phyloP scores from a whole-genome alignment of 1,140 invertebrate species.

The Pseudoatta argentina region DNA sequence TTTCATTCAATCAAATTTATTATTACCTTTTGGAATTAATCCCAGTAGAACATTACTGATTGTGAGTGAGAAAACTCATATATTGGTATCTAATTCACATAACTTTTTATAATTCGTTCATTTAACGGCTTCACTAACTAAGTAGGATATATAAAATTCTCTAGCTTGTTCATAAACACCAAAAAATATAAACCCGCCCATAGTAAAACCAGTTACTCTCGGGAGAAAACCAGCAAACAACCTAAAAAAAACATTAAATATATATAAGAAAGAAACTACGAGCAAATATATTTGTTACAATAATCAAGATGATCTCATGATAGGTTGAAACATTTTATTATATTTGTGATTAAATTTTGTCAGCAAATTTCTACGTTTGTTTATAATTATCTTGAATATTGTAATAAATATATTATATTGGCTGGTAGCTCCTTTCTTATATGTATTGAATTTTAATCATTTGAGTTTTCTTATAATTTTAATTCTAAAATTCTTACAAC shows the following conservation, averaged over 20 bases:
- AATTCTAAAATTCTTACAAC: conserved; percentile 85
- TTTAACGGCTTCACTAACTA: background rate
- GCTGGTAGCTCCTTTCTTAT: too few species aligned
- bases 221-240: conserved; percentile 96
- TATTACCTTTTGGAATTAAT: conserved; percentile 4
- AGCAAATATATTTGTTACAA: too few species aligned
- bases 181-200: conserved; percentile 98
- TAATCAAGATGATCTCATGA: too few species aligned
- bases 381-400: too few species aligned
- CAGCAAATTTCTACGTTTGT: too few species aligned
- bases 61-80: background rate
- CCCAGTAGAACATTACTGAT: background rate
- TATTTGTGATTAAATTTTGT: too few species aligned
- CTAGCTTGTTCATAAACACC: conserved; percentile 94
- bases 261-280: too few species aligned
- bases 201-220: conserved; percentile 93
- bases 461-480: too few species aligned
- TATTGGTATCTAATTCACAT: background rate
- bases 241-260: conserved; percentile 86
- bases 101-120: conserved; percentile 14
- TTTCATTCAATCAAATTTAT: conserved; percentile 17
- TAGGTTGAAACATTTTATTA: too few species aligned
- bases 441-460: too few species aligned
- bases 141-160: conserved; percentile 64
- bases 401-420: too few species aligned